Evolutionary conservation across 1,140 invertebrate species (phyloP).

Genomic region (Olivierus martensii): DNA sequence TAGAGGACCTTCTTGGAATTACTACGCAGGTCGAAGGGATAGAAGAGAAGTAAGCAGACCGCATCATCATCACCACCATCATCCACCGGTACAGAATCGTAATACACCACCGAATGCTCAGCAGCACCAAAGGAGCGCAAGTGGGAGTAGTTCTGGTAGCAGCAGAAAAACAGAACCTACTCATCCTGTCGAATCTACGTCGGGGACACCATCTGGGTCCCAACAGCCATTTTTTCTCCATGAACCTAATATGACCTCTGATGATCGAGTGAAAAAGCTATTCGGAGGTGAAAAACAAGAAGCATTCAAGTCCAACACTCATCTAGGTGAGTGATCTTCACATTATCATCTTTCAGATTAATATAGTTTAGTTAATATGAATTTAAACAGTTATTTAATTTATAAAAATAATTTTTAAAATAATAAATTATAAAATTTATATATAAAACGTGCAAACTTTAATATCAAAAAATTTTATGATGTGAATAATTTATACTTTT

Average conservation of each 20-base stretch:
- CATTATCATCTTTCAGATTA: no score
- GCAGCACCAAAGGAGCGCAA: neutral
- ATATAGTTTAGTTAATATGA: no score
- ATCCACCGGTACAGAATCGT: neutral
- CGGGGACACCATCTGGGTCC: conserved; percentile 19
- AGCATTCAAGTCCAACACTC: neutral
- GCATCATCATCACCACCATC: neutral
- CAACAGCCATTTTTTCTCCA: conserved; percentile 58
- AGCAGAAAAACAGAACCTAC: conserved; percentile 20
- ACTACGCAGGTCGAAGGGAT: neutral
- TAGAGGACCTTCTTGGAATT: conserved; percentile 8
- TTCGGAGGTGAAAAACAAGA: conserved; percentile 35
- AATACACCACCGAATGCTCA: neutral
- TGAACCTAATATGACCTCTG: conserved; percentile 55
- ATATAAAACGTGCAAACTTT: no score
- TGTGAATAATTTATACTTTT: no score
- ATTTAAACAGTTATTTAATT: no score
- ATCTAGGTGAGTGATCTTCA: neutral
- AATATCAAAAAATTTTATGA: no score
- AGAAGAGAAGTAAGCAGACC: neutral
- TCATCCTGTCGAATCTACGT: conserved; percentile 27
- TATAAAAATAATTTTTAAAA: no score
- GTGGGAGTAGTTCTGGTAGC: conserved; percentile 34
- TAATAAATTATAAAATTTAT: no score
- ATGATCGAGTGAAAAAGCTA: conserved; percentile 59